Base-by-base conservation (phyloP, 2,113 vertebrate species). In the Odocoileus virginianus region DNA sequence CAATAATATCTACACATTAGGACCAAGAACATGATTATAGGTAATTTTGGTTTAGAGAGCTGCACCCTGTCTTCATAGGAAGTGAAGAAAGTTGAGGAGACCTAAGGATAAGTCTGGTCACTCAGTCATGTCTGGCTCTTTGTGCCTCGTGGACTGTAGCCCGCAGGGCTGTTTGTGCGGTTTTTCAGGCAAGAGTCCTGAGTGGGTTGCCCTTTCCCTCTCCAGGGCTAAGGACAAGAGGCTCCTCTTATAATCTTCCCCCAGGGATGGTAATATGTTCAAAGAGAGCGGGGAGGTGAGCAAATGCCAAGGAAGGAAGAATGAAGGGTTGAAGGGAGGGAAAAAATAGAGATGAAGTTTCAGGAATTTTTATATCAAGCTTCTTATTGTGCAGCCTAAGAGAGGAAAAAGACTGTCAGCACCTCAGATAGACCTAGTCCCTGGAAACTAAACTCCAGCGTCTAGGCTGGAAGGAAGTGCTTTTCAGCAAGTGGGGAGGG, bases 1-100 rank as follows among this genome's bases (percentile, higher is more conserved):
- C 82, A 71, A 2, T 9, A 21, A 14, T n/a, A 15, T 4, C n/a
- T 45, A 2, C 1, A n/a, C 8, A 64, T 58, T 12, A 1, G 6
- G 11, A 27, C 52, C 33, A 1, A 50, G 71, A n/a, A 52, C 61
- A 21, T 40, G 5, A 40, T 5, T 14, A 6, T 5, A 36, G 60
- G 16, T 33, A 10, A 30, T 82, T 17, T 43, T 5, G 1, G 8
- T 13, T 7, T 1, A 36, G 64, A 58, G 1, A 4, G 8, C 28
- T 52, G 55, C 30, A 33, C 30, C 64, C 30, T 13, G 64, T 36
- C 27, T 86, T 86, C 21, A 7, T 0, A 30, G 16, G 11, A 86
- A 25, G 40, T 86, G 36, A 61, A 81, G 64, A 45, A 79, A 71
- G 33, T 43, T 12, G 28, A 52, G 27, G 28, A 94, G 50, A 58